phyloP scores from a whole-genome alignment of 2,888 invertebrate species.

The Drosophila subsilvestris region DNA sequence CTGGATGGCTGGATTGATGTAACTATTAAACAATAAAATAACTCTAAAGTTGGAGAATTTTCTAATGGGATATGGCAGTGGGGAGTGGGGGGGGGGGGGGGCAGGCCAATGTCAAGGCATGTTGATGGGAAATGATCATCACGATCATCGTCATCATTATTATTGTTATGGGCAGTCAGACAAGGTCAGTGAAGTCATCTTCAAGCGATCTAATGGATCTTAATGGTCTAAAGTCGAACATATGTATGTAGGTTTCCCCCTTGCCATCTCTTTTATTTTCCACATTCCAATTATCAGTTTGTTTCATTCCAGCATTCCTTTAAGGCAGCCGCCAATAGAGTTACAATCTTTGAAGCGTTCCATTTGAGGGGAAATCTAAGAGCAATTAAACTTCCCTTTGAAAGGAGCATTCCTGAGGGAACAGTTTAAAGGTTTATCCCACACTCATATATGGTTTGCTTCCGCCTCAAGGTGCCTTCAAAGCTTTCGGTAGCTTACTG shows the following conservation, averaged over 20 bases:
- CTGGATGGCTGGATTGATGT: constrained; percentile 32
- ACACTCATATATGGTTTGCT: neutral
- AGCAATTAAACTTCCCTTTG: too few species aligned
- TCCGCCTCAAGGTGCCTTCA: neutral
- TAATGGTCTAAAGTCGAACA: constrained; percentile 32
- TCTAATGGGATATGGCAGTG: too few species aligned
- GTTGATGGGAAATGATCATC: neutral
- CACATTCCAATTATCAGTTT: neutral
- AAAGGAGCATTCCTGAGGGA: neutral
- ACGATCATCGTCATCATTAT: constrained; percentile 13
- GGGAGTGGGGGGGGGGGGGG: neutral
- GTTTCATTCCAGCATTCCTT: neutral
- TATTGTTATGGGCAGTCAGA: constrained; percentile 8
- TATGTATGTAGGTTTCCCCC: neutral
- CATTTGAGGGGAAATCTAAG: neutral
- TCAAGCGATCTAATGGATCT: neutral
- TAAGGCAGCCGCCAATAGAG: neutral
- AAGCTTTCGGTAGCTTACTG: neutral
- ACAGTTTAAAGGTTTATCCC: neutral
- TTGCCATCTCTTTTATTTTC: neutral
- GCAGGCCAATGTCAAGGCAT: constrained; percentile 47
- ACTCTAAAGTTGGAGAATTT: constrained; percentile 21
- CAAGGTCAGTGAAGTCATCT: constrained; percentile 56
- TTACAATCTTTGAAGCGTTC: constrained; percentile 12
- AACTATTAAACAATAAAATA: constrained; percentile 47